Conservation (phyloP, 2,113 vertebrate genomes). For the Oncorhynchus kisutch region DNA sequence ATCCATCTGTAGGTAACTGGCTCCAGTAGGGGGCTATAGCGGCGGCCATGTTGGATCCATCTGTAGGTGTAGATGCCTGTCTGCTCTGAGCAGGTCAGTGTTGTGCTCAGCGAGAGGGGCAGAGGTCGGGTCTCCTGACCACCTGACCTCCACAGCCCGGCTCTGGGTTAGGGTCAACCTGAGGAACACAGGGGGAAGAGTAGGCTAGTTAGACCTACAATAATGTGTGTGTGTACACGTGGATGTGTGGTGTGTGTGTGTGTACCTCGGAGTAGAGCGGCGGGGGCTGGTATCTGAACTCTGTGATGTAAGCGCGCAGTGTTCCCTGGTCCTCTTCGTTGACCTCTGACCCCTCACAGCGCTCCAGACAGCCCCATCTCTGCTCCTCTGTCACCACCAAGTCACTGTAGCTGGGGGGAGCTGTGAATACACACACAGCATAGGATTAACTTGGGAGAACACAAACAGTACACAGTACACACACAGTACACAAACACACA, state of each 20-base stretch:
- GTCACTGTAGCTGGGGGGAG: conserved; percentile 93
- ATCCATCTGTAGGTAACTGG: not conserved
- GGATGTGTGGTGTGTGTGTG: not conserved
- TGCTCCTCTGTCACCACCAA: conserved; percentile 88
- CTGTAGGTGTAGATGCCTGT: not conserved
- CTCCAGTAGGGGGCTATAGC: not conserved
- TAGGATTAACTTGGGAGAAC: not conserved
- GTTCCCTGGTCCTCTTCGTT: conserved; percentile 83
- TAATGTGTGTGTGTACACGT: conserved; percentile 9
- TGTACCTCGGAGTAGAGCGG: conserved; percentile 96
- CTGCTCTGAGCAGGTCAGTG: not conserved
- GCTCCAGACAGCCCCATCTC: conserved; percentile 78
- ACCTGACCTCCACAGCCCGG: conserved; percentile 44
- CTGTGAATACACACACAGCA: conserved; percentile 54
- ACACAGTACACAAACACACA: no score
- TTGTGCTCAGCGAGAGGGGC: conserved; percentile 86
- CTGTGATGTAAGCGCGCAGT: conserved; percentile 91
- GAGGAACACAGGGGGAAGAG: not conserved
- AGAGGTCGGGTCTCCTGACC: conserved; percentile 77
- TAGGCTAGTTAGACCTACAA: not conserved
- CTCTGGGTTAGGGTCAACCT: conserved; percentile 95
- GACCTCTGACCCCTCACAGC: conserved; percentile 65
- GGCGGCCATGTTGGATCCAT: not conserved
- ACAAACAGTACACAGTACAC: no score
- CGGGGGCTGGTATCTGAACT: conserved; percentile 96